phyloP scores from a whole-genome alignment of 2,888 invertebrate species.

The Xanthorhoe spadicearia region DNA sequence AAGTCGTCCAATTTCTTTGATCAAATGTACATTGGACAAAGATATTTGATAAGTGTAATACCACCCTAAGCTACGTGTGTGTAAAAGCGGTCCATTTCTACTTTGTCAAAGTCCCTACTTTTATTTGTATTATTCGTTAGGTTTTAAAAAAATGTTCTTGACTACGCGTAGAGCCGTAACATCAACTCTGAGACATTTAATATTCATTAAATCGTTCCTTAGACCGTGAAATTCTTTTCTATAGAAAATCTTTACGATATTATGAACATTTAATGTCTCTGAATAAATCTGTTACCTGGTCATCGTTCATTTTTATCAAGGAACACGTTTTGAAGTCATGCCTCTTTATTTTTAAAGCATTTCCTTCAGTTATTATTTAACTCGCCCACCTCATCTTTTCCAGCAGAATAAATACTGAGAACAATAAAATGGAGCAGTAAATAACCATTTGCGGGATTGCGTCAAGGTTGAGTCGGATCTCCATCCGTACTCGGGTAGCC shows the following conservation, averaged over 20 bases:
- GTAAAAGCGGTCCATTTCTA: constrained; percentile 24
- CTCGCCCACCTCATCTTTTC: constrained; percentile 20
- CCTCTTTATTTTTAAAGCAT: not conserved
- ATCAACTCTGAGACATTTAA: too few species aligned
- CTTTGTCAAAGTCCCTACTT: constrained; percentile 36
- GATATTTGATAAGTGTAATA: too few species aligned
- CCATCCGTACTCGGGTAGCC: constrained; percentile 30
- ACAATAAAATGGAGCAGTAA: constrained; percentile 41
- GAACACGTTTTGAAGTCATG: not conserved
- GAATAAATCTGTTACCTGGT: not conserved
- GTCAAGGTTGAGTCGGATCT: constrained; percentile 40
- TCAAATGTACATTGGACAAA: too few species aligned
- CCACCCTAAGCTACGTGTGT: too few species aligned
- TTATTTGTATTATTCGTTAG: constrained; percentile 14
- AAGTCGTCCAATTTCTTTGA: too few species aligned
- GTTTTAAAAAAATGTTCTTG: constrained; percentile 7
- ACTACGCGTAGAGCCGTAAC: not conserved
- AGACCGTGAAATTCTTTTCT: too few species aligned
- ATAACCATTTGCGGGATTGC: constrained; percentile 45
- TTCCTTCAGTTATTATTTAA: constrained; percentile 21
- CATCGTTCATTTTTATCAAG: not conserved
- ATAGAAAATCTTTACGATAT: too few species aligned
- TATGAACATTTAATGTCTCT: too few species aligned
- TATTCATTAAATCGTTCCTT: too few species aligned
- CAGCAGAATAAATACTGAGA: constrained; percentile 26